Percentiles rank a stretch among this genome's conserved stretches.
Conservation (phyloP, 2,888 invertebrate species). For the Gastrophysa polygoni region DNA sequence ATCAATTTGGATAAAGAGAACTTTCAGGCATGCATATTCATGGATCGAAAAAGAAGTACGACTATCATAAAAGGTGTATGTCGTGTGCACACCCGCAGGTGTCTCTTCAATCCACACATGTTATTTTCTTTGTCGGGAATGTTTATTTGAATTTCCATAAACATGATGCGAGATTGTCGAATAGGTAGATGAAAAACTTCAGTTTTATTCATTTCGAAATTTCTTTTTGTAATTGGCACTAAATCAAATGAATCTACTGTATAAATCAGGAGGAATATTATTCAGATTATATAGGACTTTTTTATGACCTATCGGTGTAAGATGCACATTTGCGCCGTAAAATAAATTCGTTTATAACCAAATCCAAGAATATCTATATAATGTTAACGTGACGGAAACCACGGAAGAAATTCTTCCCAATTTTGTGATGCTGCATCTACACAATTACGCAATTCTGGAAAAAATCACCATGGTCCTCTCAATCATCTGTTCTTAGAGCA, state of each 20-base stretch:
- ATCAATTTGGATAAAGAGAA: background rate
- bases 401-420: too few relatives aligned
- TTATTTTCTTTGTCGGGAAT: background rate
- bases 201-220: background rate
- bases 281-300: too few relatives aligned
- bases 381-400: too few relatives aligned
- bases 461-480: background rate
- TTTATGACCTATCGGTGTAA: too few relatives aligned
- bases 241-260: background rate
- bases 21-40: background rate
- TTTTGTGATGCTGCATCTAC: too few relatives aligned
- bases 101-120: background rate
- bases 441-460: too few relatives aligned
- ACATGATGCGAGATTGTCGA: background rate
- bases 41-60: background rate
- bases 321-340: too few relatives aligned
- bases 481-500: background rate
- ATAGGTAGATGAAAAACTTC: background rate
- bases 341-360: too few relatives aligned
- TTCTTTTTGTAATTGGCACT: background rate
- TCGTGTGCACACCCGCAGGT: background rate
- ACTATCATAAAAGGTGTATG: background rate
- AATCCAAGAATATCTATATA: too few relatives aligned
- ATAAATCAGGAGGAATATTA: too few relatives aligned
- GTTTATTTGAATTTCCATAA: background rate